Evolutionary conservation across 1,140 invertebrate species (phyloP).

Genomic region (Microplitis demolitor): DNA sequence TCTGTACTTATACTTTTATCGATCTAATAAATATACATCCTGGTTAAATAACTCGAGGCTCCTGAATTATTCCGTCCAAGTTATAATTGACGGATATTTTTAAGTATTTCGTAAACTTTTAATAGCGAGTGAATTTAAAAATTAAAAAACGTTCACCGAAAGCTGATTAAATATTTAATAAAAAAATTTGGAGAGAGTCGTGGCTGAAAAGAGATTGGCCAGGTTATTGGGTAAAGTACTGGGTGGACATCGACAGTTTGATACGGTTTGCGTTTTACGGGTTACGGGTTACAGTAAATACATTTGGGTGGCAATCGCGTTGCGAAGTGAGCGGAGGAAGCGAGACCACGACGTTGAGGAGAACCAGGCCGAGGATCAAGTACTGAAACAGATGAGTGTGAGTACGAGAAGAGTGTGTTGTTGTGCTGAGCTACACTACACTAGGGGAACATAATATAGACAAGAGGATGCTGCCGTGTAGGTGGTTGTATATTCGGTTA

Average conservation of each 20-base stretch:
- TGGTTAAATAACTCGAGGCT: too few relatives aligned
- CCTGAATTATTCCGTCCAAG: too few relatives aligned
- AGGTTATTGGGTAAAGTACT: too few relatives aligned
- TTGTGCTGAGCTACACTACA: not conserved
- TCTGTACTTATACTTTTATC: conserved; percentile 33
- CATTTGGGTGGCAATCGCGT: conserved; percentile 38
- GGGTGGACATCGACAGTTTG: conserved; percentile 30
- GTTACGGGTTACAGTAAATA: conserved; percentile 25
- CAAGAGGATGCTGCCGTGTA: not conserved
- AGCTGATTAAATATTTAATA: too few relatives aligned
- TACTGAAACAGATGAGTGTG: conserved; percentile 14
- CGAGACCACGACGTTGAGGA: conserved; percentile 1
- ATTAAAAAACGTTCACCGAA: too few relatives aligned
- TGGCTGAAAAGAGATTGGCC: too few relatives aligned
- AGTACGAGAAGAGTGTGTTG: not conserved
- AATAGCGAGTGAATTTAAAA: too few relatives aligned
- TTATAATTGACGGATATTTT: too few relatives aligned
- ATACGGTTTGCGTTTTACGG: conserved; percentile 29
- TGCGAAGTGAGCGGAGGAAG: conserved; percentile 18
- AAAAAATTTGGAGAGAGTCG: too few relatives aligned
- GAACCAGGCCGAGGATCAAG: not conserved
- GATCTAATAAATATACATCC: not conserved
- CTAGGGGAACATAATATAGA: not conserved
- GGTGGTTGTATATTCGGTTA: too few relatives aligned
- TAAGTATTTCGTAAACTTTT: too few relatives aligned